Evolutionary conservation across 2,888 invertebrate genomes (phyloP), one percentile per base, ranked within the genome.

Genomic region (Mythimna loreyi): DNA sequence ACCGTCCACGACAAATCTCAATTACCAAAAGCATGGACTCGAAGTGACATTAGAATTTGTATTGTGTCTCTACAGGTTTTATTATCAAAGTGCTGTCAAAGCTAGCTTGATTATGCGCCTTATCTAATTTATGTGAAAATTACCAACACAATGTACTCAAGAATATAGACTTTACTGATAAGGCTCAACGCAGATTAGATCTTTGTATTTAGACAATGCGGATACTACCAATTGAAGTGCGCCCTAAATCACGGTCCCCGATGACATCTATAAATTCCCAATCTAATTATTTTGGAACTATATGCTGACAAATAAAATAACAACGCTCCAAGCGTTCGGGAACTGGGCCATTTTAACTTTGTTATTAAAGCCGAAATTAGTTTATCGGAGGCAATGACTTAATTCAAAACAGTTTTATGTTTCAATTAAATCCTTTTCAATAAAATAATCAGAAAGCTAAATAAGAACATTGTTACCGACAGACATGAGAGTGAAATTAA

Each of bases 251-350:
- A 92, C 88, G 83, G 76, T 81, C 80, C 83, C 85, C 89, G 90
- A 92, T 92, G 93, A 92, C 94, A 92, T 91, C 94, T 87, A 95
- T 95, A 95, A 95, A 95, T 95, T 92, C 90, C 85, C 81, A 85
- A 90, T 91, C 91, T 92, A 94, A 95, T 95, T 95, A 94, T 93
- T 92, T 91, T 78, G 89, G 90, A 92, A 86, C 90, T 90, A 91
- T 91, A 92, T 88, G 90, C 91, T 90, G 89, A 91, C 92, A 91
- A 93, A 93, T 92, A 94, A 93, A 93, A 91, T 88, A 92, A 92
- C 88, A 90, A 79, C 85, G 91, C 90, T 86, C 72, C 80, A 81
- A 87, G 92, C 91, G 83, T 83, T 90, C 86, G 84, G 85, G 89
- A 91, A 94, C 92, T 90, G 90, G 92, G 88, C 86, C 89, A 86